These are phyloP conservation scores for Crenuchus spilurus DNA, from an alignment of 2,797 vertebrate genomes.

Conservation along the genomic window DNA sequence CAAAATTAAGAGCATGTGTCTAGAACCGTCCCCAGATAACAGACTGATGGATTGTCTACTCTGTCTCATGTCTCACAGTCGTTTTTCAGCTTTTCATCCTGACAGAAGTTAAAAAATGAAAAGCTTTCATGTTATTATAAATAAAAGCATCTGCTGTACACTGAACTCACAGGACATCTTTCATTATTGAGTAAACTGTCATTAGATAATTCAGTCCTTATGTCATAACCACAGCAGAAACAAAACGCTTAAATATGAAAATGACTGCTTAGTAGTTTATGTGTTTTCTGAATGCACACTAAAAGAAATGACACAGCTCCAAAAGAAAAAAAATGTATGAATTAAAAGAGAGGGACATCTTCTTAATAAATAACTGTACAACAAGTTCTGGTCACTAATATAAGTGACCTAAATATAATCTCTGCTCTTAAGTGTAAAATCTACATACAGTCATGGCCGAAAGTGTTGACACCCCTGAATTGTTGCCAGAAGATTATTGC, in stretches of 20 bases:
- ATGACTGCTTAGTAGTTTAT: slow-evolving; percentile 6
- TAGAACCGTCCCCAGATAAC: background rate
- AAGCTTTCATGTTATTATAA: slow-evolving; percentile 14
- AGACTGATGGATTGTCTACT: background rate
- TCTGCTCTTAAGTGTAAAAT: no score
- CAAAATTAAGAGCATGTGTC: background rate
- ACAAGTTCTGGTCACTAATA: no score
- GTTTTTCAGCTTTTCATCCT: background rate
- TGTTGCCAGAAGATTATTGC: no score
- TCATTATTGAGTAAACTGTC: slow-evolving; percentile 5
- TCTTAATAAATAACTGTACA: no score
- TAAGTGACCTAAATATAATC: no score
- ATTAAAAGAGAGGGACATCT: no score
- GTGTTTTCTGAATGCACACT: background rate
- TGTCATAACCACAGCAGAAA: slow-evolving; percentile 1
- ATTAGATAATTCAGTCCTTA: slow-evolving; percentile 12
- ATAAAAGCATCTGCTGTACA: slow-evolving; percentile 1
- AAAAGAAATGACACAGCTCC: no score
- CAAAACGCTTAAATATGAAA: background rate
- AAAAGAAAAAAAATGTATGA: no score
- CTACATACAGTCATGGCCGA: no score
- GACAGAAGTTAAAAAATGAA: background rate
- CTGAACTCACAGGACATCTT: background rate
- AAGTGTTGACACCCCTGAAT: no score
- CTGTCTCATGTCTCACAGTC: background rate